These are phyloP conservation scores for Equus quagga DNA, from an alignment of 2,113 vertebrate species.

Conservation along the genomic window DNA sequence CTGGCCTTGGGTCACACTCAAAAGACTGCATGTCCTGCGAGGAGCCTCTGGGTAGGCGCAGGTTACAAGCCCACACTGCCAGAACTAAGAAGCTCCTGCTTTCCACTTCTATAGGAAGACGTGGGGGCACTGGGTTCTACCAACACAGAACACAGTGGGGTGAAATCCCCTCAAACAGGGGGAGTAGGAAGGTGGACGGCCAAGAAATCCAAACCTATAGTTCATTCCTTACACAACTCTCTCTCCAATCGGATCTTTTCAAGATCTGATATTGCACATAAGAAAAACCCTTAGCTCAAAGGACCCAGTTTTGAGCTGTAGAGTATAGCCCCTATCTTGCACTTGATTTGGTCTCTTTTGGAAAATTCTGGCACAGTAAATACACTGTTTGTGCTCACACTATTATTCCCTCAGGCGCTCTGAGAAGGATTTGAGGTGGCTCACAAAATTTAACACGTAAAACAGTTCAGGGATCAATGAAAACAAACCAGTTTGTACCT, in stretches of 20 bases:
- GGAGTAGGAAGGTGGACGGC: accelerated
- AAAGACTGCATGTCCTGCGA: background rate
- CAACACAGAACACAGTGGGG: background rate
- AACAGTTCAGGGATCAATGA: background rate
- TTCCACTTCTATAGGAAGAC: background rate
- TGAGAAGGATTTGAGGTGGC: background rate
- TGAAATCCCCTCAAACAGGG: background rate
- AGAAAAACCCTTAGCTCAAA: background rate
- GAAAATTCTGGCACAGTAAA: background rate
- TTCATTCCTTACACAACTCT: background rate
- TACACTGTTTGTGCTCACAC: background rate
- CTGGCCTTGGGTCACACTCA: background rate
- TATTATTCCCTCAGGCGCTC: background rate
- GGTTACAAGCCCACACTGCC: background rate
- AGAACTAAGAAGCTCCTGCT: background rate
- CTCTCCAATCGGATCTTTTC: background rate
- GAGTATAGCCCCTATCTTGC: background rate
- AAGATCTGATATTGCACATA: background rate
- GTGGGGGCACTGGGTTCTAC: background rate
- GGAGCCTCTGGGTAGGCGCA: background rate
- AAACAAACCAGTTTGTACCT: background rate
- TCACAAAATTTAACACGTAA: background rate
- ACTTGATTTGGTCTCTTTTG: background rate
- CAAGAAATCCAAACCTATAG: background rate
- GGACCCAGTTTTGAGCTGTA: background rate